Evolutionary conservation across 2,113 vertebrate species (phyloP), one percentile per base, ranked within the genome.

Genomic region (Oplegnathus fasciatus): DNA sequence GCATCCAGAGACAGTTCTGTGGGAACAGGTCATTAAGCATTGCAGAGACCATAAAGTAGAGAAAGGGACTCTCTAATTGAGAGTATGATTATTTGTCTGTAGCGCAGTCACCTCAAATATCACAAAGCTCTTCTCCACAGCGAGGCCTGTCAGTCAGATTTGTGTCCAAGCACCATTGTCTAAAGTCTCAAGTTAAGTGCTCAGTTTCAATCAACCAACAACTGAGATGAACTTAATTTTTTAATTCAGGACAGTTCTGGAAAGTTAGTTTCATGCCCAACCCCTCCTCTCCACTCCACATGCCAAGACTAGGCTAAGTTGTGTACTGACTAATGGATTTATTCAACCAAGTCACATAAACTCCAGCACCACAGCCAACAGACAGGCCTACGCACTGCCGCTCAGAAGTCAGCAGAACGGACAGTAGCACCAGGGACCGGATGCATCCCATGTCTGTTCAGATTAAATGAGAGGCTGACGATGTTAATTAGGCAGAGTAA

Each of bases 401-500:
- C 66, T 89, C 80, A 85, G 61, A 78, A 87, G 82, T 82, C 89
- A 92, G 86, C 83, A 57, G 74, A 91, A 89, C 24, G 67, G 92
- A 92, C 86, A 89, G 90, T 30, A 72, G 84, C 83, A 80, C 89
- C 87, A 77, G 86, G 72, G 81, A 94, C 81, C 74, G 90, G 85
- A 91, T 68, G 84, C 91, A 92, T 91, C 93, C 86, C 84, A 32
- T 87, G 95, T 96, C 96, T 89, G 89, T 90, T 95, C 91, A 78
- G 77, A 95, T 96, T 94, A 96, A 88, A 93, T 82, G 90, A 94
- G 90, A 81, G 93, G 88, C 87, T 95, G 94, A 94, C 93, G 84
- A 94, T 90, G 93, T 92, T 96, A 96, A 96, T 96, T 96, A 96
- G 95, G 90, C 89, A 86, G 92, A 88, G 94, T 93, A 93, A 95